Conservation (phyloP, 1,140 invertebrate species). For the Telenomus remus region DNA sequence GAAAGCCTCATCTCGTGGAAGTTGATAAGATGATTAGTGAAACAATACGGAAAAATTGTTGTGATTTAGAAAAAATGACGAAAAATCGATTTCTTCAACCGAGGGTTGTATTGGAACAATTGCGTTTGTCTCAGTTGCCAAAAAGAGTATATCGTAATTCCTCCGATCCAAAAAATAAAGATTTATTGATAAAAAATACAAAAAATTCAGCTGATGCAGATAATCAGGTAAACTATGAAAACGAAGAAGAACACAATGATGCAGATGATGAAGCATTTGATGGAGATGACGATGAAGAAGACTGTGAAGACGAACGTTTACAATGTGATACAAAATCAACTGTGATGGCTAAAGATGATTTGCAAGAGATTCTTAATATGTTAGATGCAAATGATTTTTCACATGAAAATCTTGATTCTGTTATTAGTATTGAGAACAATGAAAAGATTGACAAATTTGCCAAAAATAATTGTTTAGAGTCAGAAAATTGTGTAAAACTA, state of each 20-base stretch:
- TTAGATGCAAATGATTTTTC: slow-evolving; percentile 60
- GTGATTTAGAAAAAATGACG: slow-evolving; percentile 63
- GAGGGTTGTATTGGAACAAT: slow-evolving; percentile 69
- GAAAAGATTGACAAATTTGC: slow-evolving; percentile 18
- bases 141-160: slow-evolving; percentile 62
- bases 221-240: slow-evolving; percentile 35
- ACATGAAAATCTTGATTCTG: slow-evolving; percentile 36
- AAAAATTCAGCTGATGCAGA: slow-evolving; percentile 45
- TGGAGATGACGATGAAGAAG: slow-evolving; percentile 54
- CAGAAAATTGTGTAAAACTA: slow-evolving; percentile 15
- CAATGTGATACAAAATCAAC: slow-evolving; percentile 50
- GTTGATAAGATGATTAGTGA: slow-evolving; percentile 23
- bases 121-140: slow-evolving; percentile 62
- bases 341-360: slow-evolving; percentile 60
- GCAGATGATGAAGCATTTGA: slow-evolving; percentile 53
- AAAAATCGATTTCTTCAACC: slow-evolving; percentile 68
- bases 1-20: slow-evolving; percentile 36
- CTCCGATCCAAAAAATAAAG: slow-evolving; percentile 64
- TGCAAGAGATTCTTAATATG: slow-evolving; percentile 69
- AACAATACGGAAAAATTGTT: slow-evolving; percentile 28
- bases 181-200: slow-evolving; percentile 15
- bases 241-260: slow-evolving; percentile 55
- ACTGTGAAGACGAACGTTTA: slow-evolving; percentile 49
- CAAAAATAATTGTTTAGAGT: slow-evolving; percentile 8
- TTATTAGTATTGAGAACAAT: slow-evolving; percentile 22